Conservation (phyloP, 2,113 vertebrate species). For the Microtus richardsoni region DNA sequence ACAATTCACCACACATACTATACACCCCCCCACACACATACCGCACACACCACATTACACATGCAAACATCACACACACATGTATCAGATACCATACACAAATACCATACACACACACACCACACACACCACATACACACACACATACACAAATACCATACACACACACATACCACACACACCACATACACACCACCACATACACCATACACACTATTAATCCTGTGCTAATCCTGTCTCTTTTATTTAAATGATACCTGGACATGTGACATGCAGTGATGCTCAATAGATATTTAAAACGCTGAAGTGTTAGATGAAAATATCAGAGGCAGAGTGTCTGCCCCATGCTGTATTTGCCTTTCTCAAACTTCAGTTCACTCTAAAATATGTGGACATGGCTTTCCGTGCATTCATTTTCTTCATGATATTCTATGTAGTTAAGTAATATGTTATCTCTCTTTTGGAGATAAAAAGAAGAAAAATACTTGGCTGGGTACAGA, state of each 20-base stretch:
- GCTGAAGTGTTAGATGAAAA: background rate
- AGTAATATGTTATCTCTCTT: background rate
- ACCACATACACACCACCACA: background rate
- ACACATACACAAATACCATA: too few species aligned
- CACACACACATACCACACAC: background rate
- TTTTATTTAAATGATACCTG: background rate
- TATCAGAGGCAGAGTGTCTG: background rate
- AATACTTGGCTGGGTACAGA: background rate
- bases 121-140: background rate
- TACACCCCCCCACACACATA: too few species aligned
- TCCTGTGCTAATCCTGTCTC: background rate
- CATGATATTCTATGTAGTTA: background rate
- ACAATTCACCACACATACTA: background rate
- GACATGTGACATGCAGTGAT: background rate
- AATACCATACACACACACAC: background rate
- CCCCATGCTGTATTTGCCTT: background rate
- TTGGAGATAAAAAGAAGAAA: constrained; percentile 48
- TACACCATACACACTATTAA: background rate
- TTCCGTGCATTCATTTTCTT: background rate
- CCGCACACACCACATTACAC: too few species aligned
- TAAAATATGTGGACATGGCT: background rate
- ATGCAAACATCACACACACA: background rate
- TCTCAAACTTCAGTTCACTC: background rate
- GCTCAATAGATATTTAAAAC: background rate
- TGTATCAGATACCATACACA: too few species aligned